These are phyloP conservation scores for Panurus biarmicus DNA, from an alignment of 2,113 vertebrate genomes.

Conservation along the genomic window DNA sequence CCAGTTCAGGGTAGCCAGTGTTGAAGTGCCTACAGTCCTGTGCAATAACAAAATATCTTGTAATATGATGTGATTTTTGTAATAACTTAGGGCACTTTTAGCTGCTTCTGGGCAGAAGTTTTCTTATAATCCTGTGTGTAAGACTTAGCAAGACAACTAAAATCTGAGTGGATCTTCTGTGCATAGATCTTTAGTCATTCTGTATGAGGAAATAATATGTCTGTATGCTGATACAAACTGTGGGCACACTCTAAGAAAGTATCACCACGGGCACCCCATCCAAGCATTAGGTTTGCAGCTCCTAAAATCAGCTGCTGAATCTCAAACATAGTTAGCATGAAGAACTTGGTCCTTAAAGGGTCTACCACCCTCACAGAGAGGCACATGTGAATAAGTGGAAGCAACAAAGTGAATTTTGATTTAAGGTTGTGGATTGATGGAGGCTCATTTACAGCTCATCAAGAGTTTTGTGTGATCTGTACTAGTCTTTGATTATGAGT, in stretches of 20 bases:
- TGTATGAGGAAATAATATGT: neutral
- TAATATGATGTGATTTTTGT: rapidly evolving
- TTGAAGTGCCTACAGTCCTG: neutral
- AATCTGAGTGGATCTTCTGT: neutral
- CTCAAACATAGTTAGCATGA: neutral
- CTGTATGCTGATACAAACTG: neutral
- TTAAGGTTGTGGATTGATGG: conserved; percentile 5
- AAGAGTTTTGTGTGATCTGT: conserved; percentile 10
- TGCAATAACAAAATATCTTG: neutral
- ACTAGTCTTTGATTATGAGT: conserved; percentile 44
- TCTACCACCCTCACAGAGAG: neutral
- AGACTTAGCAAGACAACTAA: neutral
- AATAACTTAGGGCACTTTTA: neutral
- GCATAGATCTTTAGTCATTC: neutral
- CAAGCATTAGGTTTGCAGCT: neutral
- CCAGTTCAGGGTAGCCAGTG: neutral
- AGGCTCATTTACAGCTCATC: conserved; percentile 36
- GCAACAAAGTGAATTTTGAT: neutral
- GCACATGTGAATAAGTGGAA: neutral
- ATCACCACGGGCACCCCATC: rapidly evolving
- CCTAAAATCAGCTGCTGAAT: neutral
- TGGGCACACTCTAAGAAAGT: neutral
- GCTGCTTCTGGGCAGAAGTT: neutral
- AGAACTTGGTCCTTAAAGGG: neutral
- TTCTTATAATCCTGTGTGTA: neutral